Evolutionary conservation across 2,797 vertebrate genomes (phyloP).

Genomic region (Sparus aurata): DNA sequence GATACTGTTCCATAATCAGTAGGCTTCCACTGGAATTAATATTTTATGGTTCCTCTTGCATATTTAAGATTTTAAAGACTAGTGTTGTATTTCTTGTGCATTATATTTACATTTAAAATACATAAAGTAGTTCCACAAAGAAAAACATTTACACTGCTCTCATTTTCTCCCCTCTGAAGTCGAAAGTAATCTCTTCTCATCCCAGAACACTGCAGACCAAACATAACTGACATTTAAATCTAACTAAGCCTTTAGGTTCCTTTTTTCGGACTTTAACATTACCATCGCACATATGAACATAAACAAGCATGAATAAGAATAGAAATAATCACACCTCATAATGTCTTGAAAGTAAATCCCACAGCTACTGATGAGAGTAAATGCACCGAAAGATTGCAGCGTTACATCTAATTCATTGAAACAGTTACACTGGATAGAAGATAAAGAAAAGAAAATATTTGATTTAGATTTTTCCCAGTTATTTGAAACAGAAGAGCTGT

Average conservation of each 20-base stretch:
- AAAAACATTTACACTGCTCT: neutral
- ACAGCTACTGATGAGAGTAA: neutral
- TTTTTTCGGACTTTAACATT: neutral
- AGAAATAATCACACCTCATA: neutral
- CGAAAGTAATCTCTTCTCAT: neutral
- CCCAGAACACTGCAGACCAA: neutral
- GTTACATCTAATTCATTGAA: neutral
- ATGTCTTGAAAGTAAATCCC: neutral
- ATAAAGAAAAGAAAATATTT: no score
- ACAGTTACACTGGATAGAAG: no score
- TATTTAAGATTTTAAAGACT: neutral
- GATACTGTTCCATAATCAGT: conserved; percentile 16
- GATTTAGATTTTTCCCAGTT: no score
- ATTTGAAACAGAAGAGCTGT: no score
- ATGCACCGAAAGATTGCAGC: neutral
- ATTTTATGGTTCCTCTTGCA: neutral
- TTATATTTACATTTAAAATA: neutral
- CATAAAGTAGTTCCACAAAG: neutral
- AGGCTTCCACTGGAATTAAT: neutral
- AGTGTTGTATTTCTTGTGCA: no score
- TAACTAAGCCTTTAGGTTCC: neutral
- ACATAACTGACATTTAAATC: neutral
- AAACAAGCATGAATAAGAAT: neutral
- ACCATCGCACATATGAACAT: neutral
- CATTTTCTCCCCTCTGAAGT: neutral